Conservation (phyloP, 1,140 invertebrate genomes). For the Aphaenogaster rudis region DNA sequence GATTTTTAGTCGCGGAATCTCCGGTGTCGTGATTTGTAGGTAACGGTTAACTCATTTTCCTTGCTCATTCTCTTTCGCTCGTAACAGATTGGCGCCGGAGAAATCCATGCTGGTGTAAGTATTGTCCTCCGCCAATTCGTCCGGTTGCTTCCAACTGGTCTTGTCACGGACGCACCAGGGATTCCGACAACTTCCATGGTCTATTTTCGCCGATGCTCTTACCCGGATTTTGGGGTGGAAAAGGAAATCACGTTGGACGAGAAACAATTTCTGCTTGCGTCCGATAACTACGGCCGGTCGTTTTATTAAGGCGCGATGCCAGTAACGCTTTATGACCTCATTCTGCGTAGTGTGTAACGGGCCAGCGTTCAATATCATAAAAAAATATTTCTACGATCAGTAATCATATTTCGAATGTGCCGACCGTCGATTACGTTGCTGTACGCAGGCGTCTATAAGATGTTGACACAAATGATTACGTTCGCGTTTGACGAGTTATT, state of each 20-base stretch:
- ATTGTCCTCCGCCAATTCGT: constrained; percentile 62
- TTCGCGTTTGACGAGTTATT: background rate
- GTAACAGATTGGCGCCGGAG: constrained; percentile 64
- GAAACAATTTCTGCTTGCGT: constrained; percentile 61
- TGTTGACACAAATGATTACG: constrained; percentile 27
- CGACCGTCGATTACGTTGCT: background rate
- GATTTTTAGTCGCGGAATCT: constrained; percentile 70
- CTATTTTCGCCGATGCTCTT: constrained; percentile 68
- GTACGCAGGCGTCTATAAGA: background rate
- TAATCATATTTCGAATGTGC: constrained; percentile 59
- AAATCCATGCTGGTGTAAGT: constrained; percentile 62
- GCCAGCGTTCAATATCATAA: constrained; percentile 63
- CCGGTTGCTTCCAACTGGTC: constrained; percentile 8
- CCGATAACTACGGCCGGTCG: constrained; percentile 44
- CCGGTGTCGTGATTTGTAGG: constrained; percentile 72
- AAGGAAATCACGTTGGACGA: constrained; percentile 67
- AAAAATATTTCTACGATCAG: constrained; percentile 66
- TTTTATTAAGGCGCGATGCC: constrained; percentile 72
- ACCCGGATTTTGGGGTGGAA: constrained; percentile 27
- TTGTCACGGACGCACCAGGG: constrained; percentile 32
- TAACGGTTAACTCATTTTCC: constrained; percentile 78
- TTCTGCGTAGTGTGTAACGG: constrained; percentile 47
- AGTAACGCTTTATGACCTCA: constrained; percentile 63
- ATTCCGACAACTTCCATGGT: constrained; percentile 45
- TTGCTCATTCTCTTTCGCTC: constrained; percentile 46